Percentiles rank a stretch among this genome's conserved stretches.
phyloP scores from a whole-genome alignment of 2,113 vertebrate genomes.

The Amblyopsis rosae region DNA sequence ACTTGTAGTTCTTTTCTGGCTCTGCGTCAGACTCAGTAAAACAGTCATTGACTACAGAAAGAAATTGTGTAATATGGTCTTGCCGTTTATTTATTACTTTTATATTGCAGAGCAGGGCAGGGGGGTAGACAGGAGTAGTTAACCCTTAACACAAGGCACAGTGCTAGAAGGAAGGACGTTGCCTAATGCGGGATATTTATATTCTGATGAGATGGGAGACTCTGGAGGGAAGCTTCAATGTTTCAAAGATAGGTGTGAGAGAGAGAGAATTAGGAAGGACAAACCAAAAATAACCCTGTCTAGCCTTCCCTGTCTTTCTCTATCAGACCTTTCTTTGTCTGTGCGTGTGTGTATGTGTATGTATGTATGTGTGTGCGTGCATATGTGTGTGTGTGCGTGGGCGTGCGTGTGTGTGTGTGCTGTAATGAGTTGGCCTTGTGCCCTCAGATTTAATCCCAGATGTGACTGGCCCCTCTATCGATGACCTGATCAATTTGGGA shows the following conservation, averaged over 20 bases:
- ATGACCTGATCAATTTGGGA: constrained; percentile 48
- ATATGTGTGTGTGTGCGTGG: too few relatives aligned
- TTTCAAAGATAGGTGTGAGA: constrained; percentile 14
- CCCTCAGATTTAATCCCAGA: constrained; percentile 46
- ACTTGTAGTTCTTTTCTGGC: constrained; percentile 11
- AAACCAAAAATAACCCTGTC: neutral
- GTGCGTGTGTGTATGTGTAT: too few relatives aligned
- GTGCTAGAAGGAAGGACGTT: constrained; percentile 7
- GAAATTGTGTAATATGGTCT: constrained; percentile 41
- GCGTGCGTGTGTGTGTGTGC: too few relatives aligned
- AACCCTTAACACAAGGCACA: constrained; percentile 1
- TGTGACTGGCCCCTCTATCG: constrained; percentile 52
- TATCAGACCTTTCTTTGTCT: too few relatives aligned
- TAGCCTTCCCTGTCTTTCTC: too few relatives aligned
- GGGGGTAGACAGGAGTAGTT: constrained; percentile 27
- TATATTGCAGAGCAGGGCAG: constrained; percentile 13
- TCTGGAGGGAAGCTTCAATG: constrained; percentile 2
- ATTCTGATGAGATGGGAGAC: constrained; percentile 13
- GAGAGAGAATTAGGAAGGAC: neutral
- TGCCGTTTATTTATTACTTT: constrained; percentile 43
- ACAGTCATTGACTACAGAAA: constrained; percentile 11
- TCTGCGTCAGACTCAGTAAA: constrained; percentile 6
- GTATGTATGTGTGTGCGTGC: too few relatives aligned
- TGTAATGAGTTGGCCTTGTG: constrained; percentile 8
- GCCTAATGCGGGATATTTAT: constrained; percentile 28